These are phyloP conservation scores for Bombus sylvicola DNA, from an alignment of 1,140 invertebrate species.

Conservation along the genomic window DNA sequence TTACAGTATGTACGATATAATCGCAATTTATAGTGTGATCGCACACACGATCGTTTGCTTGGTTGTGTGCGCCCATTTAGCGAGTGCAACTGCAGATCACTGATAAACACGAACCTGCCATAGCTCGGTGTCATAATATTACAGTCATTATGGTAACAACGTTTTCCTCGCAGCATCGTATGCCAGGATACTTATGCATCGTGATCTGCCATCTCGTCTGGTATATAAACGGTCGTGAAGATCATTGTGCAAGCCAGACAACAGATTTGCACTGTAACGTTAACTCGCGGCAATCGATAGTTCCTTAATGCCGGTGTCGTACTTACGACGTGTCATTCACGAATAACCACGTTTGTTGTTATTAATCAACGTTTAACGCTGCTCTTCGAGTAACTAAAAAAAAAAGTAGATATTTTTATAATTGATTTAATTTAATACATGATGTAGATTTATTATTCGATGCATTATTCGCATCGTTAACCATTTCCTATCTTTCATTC, in stretches of 20 bases:
- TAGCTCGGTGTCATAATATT: conserved; percentile 63
- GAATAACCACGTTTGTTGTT: not conserved
- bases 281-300: not conserved
- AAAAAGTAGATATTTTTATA: not conserved
- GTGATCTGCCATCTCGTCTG: conserved; percentile 52
- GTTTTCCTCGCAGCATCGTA: conserved; percentile 38
- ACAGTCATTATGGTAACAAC: conserved; percentile 61
- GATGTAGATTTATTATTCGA: too few relatives aligned
- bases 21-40: conserved; percentile 17
- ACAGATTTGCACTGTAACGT: conserved; percentile 21
- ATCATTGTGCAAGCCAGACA: conserved; percentile 13
- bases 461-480: too few relatives aligned
- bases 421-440: too few relatives aligned
- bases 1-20: conserved; percentile 39
- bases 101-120: conserved; percentile 56
- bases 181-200: conserved; percentile 26
- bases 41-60: not conserved
- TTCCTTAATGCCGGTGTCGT: not conserved
- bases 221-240: conserved; percentile 33
- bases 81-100: conserved; percentile 62
- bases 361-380: not conserved
- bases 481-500: not conserved
- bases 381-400: too few relatives aligned
- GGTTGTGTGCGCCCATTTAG: conserved; percentile 3
- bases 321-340: not conserved